Evolutionary conservation across 2,888 invertebrate species (phyloP).

Genomic region (Aricia artaxerxes): DNA sequence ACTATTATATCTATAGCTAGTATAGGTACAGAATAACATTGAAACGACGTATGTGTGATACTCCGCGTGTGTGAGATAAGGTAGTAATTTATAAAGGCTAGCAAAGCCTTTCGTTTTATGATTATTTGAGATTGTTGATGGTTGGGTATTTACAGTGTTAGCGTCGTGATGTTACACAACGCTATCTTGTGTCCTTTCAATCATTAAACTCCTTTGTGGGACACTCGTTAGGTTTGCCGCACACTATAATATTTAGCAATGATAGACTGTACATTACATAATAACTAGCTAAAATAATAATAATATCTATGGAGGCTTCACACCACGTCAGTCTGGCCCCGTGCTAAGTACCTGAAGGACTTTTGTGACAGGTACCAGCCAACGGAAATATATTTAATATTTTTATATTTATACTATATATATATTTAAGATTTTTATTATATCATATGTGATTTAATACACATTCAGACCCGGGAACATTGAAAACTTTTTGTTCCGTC

Average conservation of each 20-base stretch:
- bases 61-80: slow-evolving; percentile 60
- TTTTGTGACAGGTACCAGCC: too few relatives aligned
- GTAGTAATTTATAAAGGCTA: slow-evolving; percentile 70
- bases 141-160: slow-evolving; percentile 61
- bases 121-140: slow-evolving; percentile 69
- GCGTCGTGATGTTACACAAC: slow-evolving; percentile 57
- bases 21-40: neutral
- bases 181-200: slow-evolving; percentile 41
- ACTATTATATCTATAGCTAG: too few relatives aligned
- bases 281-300: too few relatives aligned
- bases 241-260: slow-evolving; percentile 11
- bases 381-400: too few relatives aligned
- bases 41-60: neutral
- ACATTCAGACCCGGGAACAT: too few relatives aligned
- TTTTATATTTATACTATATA: too few relatives aligned
- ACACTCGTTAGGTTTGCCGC: slow-evolving; percentile 8
- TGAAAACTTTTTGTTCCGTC: too few relatives aligned
- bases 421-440: too few relatives aligned
- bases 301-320: too few relatives aligned
- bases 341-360: too few relatives aligned
- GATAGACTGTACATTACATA: neutral
- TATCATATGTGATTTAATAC: too few relatives aligned
- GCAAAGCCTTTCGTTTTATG: slow-evolving; percentile 68
- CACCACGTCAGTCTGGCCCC: too few relatives aligned
- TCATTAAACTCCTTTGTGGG: slow-evolving; percentile 26